phyloP scores from a whole-genome alignment of 1,140 invertebrate genomes.

The Probaryconus sp. region DNA sequence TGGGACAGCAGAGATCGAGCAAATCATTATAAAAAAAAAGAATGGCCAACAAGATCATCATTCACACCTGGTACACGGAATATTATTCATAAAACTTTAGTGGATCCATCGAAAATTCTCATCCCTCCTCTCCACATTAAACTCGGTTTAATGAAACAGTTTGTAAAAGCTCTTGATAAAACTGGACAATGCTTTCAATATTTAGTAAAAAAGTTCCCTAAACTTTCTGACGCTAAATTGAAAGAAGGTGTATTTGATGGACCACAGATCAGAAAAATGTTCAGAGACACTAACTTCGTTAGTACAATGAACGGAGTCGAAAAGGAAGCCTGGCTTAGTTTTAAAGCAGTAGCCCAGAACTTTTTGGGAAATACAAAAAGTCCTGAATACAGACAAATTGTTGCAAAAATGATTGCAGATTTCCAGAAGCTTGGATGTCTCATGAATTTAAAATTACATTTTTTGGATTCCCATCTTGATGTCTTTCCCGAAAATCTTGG shows the following conservation, averaged over 20 bases:
- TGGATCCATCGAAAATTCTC: neutral
- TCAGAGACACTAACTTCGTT: conserved; percentile 25
- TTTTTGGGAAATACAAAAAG: conserved; percentile 36
- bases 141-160: too few relatives aligned
- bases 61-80: conserved; percentile 6
- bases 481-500: conserved; percentile 46
- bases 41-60: conserved; percentile 50
- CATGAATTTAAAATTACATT: conserved; percentile 25
- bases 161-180: neutral
- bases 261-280: conserved; percentile 18
- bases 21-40: conserved; percentile 64
- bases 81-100: neutral
- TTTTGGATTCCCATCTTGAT: conserved; percentile 15
- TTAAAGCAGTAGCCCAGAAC: conserved; percentile 12
- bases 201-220: neutral
- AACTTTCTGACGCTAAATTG: conserved; percentile 7
- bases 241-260: conserved; percentile 31
- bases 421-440: conserved; percentile 9
- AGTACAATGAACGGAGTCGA: conserved; percentile 25
- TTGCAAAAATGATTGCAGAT: conserved; percentile 38
- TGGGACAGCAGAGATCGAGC: conserved; percentile 69
- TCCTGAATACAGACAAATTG: conserved; percentile 47
- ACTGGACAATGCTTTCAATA: conserved; percentile 4
- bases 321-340: conserved; percentile 20
- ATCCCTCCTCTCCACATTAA: neutral